A percentile compares a stretch with the other conserved stretches of the same genome.
These are phyloP conservation scores for Pogona vitticeps DNA, from an alignment of 2,113 vertebrate genomes.

Conservation along the genomic window DNA sequence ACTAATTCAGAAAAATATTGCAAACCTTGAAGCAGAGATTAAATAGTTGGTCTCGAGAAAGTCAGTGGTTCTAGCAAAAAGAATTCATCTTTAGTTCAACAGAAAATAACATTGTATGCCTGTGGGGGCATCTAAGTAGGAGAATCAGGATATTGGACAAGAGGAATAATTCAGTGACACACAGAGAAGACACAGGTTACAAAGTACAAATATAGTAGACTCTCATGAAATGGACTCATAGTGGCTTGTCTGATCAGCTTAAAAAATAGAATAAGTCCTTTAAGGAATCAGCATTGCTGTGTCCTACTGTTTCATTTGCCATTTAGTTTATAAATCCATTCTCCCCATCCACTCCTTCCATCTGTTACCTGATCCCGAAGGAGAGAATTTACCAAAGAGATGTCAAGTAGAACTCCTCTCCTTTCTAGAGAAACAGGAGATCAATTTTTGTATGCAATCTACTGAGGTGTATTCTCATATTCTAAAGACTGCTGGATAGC, in stretches of 20 bases:
- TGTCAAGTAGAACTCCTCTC: neutral
- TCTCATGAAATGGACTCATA: neutral
- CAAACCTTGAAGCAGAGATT: constrained; percentile 63
- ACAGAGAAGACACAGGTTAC: neutral
- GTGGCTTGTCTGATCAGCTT: neutral
- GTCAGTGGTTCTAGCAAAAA: constrained; percentile 9
- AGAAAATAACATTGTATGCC: constrained; percentile 38
- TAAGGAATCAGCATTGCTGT: neutral
- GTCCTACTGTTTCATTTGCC: neutral
- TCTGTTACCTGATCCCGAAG: neutral
- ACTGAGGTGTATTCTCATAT: too few relatives aligned
- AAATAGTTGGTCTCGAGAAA: constrained; percentile 60
- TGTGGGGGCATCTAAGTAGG: neutral
- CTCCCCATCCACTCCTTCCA: too few relatives aligned
- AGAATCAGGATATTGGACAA: neutral
- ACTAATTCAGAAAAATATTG: constrained; percentile 61
- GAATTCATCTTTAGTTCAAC: constrained; percentile 25
- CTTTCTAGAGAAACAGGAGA: neutral
- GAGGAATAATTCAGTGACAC: neutral
- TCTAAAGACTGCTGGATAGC: too few relatives aligned
- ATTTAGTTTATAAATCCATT: neutral
- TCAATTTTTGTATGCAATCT: too few relatives aligned
- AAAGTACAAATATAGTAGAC: too few relatives aligned
- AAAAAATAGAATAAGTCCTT: neutral
- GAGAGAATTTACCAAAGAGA: neutral